Evolutionary conservation across 2,797 vertebrate genomes (phyloP).

Genomic region (Premnoplex brunnescens): DNA sequence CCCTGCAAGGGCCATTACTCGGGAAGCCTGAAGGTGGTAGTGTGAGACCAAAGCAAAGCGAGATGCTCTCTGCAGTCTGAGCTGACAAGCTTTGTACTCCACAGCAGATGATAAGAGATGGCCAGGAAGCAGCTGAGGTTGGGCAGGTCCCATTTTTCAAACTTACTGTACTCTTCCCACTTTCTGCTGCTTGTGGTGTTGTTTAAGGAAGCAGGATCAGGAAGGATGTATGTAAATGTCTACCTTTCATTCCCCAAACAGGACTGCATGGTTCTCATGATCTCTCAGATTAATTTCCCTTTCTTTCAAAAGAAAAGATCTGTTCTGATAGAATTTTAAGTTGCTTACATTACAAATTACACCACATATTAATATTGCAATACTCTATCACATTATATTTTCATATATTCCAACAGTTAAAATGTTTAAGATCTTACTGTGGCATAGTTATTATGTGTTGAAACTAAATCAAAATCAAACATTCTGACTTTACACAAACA

Average conservation of each 20-base stretch:
- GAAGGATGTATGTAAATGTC: background rate
- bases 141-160: slow-evolving; percentile 1
- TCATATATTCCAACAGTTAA: slow-evolving; percentile 1
- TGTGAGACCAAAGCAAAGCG: slow-evolving; percentile 4
- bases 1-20: background rate
- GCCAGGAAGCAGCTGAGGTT: background rate
- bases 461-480: slow-evolving; percentile 51
- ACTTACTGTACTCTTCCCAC: background rate
- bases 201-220: background rate
- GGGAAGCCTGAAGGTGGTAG: slow-evolving; percentile 55
- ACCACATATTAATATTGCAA: background rate
- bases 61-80: background rate
- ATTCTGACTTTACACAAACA: slow-evolving; percentile 39
- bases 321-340: background rate
- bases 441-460: background rate
- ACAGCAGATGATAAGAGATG: background rate
- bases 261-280: background rate
- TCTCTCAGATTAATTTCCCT: background rate
- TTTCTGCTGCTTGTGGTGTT: background rate
- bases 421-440: slow-evolving; percentile 1
- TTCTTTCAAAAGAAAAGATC: background rate
- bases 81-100: background rate
- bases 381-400: background rate
- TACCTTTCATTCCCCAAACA: background rate
- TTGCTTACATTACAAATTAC: background rate